Conservation (phyloP, 2,797 vertebrate species). For the Vultur gryphus region DNA sequence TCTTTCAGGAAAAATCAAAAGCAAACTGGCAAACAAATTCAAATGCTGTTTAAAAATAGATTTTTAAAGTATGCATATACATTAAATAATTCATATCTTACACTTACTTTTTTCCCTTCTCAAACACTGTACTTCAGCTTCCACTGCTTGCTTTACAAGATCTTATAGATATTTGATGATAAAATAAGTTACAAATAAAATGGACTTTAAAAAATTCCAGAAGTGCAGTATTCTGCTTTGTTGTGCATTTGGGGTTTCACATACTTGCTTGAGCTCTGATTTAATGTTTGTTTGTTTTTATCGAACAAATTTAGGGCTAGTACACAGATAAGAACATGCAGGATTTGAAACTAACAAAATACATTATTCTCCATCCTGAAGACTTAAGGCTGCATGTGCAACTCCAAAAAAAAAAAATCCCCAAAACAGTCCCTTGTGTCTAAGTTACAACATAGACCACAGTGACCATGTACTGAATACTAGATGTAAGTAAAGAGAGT, state of each 20-base stretch:
- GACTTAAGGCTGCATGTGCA: not conserved
- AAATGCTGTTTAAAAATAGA: not conserved
- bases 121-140: not conserved
- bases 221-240: not conserved
- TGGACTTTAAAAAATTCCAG: not conserved
- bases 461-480: not conserved
- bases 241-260: not conserved
- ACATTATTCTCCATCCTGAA: not conserved
- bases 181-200: not conserved
- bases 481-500: not conserved
- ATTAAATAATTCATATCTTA: not conserved
- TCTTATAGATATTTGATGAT: not conserved
- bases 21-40: not conserved
- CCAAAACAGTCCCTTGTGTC: not conserved
- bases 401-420: not conserved
- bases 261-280: not conserved
- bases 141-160: not conserved
- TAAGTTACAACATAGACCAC: not conserved
- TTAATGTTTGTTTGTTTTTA: not conserved
- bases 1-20: slow-evolving; percentile 32
- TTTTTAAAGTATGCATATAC: not conserved
- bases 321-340: not conserved
- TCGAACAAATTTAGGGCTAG: not conserved
- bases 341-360: not conserved
- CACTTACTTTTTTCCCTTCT: not conserved